Evolutionary conservation across 2,888 invertebrate genomes (phyloP), one percentile per base, ranked within the genome.

Genomic region (Cartodere bifasciata): DNA sequence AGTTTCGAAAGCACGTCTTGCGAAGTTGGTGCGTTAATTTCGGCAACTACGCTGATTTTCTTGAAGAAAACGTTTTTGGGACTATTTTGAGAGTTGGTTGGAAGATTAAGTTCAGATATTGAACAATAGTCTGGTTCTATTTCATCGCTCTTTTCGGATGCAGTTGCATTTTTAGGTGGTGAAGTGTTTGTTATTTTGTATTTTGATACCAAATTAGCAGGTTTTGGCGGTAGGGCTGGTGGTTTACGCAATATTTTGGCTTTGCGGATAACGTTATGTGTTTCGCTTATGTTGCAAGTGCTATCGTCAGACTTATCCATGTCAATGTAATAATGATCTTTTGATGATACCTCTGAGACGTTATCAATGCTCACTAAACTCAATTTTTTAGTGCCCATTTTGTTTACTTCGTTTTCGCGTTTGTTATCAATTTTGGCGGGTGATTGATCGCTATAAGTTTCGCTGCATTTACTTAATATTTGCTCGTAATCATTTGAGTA

Each of bases 171-270:
- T 13, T 45, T 40, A 45, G 46, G 36, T 13, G 17, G 22, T 13
- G 39, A 23, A 22, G 39, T 16, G 26, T 32, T 34, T 28, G 42
- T 67, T 47, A 67, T 67, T 68, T 67, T 74, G 64, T 64, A 75
- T 67, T 68, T 78, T 50, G 64, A 75, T 50, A 71, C 65, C 46
- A 79, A 63, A 58, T 79, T 79, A 43, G 76, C 73, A 47, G 83
- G 82, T 60, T 84, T 81, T 25, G 84, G 79, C 37, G 84, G 81
- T 53, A 85, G 60, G 41, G 82, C 78, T 31, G 81, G 80, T 35
- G 81, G 81, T 41, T 68, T 69, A 49, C 76, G 62, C 46, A 72
- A 64, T 37, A 72, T 72, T 57, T 74, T 72, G 34, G 49, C 54
- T 37, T 53, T 57, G 20, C 54, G 46, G 5, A 56, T 31, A 37